A percentile compares a stretch with the other conserved stretches of the same genome.
These are phyloP conservation scores for Siphamia tubifer DNA, from an alignment of 2,113 vertebrate genomes.

Conservation along the genomic window DNA sequence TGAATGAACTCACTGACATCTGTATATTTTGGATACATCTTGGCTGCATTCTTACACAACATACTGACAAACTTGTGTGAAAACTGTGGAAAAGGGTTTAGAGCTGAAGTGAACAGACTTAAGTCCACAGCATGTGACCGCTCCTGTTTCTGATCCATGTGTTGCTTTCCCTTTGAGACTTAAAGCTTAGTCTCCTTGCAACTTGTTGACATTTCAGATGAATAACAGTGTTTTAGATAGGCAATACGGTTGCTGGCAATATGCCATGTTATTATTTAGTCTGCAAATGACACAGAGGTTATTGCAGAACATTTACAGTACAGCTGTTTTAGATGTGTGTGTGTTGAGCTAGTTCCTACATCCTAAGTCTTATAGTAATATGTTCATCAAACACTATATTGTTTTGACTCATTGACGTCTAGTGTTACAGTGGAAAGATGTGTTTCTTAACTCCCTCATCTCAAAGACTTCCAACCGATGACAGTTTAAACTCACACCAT, in stretches of 20 bases:
- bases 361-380: constrained; percentile 44
- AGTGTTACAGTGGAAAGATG: constrained; percentile 18
- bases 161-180: not conserved
- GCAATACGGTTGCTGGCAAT: not conserved
- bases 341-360: constrained; percentile 6
- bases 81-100: not conserved
- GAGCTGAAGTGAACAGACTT: not conserved
- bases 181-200: not conserved
- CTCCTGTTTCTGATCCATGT: not conserved
- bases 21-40: not conserved
- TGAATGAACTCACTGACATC: constrained; percentile 27
- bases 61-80: not conserved
- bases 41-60: not conserved
- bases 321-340: constrained; percentile 34
- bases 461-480: constrained; percentile 32
- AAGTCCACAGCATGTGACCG: constrained; percentile 17
- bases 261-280: constrained; percentile 35
- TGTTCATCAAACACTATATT: constrained; percentile 31
- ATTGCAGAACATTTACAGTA: constrained; percentile 13
- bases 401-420: constrained; percentile 22
- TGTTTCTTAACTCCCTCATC: constrained; percentile 14
- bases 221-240: not conserved
- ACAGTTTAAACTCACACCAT: constrained; percentile 61
- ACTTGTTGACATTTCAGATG: not conserved
- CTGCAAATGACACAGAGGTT: constrained; percentile 22